Percentiles rank a stretch among this genome's conserved stretches.
phyloP scores from a whole-genome alignment of 2,888 invertebrate species.

The Allygus modestus region DNA sequence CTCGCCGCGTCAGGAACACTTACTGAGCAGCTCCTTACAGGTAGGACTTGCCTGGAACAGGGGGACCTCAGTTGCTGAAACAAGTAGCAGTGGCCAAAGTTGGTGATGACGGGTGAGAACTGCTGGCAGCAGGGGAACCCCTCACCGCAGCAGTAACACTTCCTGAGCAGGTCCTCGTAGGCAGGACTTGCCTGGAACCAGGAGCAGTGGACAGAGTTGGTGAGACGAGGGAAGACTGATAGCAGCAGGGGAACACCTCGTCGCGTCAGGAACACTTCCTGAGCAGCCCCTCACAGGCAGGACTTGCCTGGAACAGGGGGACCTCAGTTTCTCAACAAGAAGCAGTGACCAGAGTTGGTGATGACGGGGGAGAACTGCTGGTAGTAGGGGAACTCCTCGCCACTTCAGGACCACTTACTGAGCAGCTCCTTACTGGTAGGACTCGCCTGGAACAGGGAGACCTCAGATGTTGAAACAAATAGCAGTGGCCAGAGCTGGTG shows the following conservation, averaged over 20 bases:
- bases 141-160: neutral
- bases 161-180: neutral
- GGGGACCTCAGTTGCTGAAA: neutral
- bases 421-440: conserved; percentile 32
- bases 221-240: neutral
- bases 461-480: neutral
- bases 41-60: too few species aligned
- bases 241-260: neutral
- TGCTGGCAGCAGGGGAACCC: neutral
- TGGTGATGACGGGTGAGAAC: neutral
- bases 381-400: neutral
- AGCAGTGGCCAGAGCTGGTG: neutral
- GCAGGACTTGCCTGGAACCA: conserved; percentile 1
- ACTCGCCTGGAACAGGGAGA: neutral
- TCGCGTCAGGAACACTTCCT: neutral
- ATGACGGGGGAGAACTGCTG: neutral
- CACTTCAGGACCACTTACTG: neutral
- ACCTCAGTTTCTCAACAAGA: too few species aligned
- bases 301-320: conserved; percentile 1
- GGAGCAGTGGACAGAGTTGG: too few species aligned
- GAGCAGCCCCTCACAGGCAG: conserved; percentile 17
- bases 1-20: too few species aligned
- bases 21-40: too few species aligned
- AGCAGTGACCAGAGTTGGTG: neutral
- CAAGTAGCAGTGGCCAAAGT: neutral